Percentiles rank a stretch among this genome's conserved stretches.
Conservation (phyloP, 2,113 vertebrate species). For the Noctilio leporinus region DNA sequence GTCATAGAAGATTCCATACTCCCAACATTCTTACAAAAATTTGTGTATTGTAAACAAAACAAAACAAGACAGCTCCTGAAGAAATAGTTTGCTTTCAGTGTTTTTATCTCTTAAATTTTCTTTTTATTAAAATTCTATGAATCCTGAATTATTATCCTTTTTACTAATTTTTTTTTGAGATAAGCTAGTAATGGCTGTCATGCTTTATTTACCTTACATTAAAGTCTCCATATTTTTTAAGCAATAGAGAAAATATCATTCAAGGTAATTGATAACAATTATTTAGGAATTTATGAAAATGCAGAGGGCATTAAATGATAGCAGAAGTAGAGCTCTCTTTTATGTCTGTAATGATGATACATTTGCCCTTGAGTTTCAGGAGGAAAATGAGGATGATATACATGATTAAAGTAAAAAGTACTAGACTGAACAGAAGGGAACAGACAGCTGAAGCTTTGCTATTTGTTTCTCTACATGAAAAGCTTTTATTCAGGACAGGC, state of each 20-base stretch:
- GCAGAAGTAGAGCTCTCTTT: neutral
- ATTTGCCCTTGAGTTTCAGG: neutral
- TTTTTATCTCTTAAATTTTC: neutral
- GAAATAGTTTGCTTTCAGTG: neutral
- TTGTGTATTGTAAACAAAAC: neutral
- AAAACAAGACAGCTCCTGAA: neutral
- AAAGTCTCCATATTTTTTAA: neutral
- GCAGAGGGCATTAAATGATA: neutral
- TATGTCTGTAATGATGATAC: neutral
- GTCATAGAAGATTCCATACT: neutral
- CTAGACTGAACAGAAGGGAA: neutral
- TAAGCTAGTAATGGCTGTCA: neutral
- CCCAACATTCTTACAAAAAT: neutral
- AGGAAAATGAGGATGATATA: neutral
- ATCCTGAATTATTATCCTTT: neutral
- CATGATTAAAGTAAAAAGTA: neutral
- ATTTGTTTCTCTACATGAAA: neutral
- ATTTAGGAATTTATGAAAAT: neutral
- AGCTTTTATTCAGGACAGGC: neutral
- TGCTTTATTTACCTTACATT: neutral
- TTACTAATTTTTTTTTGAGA: neutral
- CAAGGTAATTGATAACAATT: neutral
- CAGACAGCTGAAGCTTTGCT: neutral
- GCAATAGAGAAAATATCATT: neutral
- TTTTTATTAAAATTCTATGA: neutral